Base-by-base conservation (phyloP, 1,140 invertebrate genomes). In the Wasmannia auropunctata region DNA sequence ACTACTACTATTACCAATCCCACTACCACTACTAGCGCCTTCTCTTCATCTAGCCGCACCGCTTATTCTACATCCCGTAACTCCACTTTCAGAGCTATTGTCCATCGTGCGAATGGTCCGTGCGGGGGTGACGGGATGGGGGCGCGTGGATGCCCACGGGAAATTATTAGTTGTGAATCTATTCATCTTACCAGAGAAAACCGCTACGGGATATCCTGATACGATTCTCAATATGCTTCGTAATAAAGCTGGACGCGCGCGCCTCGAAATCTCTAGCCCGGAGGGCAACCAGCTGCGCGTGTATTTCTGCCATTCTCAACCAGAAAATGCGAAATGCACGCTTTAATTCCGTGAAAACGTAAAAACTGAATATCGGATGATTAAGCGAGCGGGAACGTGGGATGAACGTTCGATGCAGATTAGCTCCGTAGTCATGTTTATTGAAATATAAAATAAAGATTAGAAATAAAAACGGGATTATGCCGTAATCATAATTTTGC, bases 161-260 rank as follows among this genome's bases (percentile, higher is more conserved):
- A 83, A 83, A 83, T 83, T 83, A 83, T 83, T 83, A 83, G 67
- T 83, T 83, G 67, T 72, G 79, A 83, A 83, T 74, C 79, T 83
- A 83, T 83, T 83, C 79, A 72, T 83, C 79, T 83, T 83, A 83
- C 67, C 76, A 49, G 79, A 74, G 79, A 83, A 83, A 83, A 83
- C 79, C 79, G 51, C 79, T 58, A 83, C 79, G 67, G 79, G 79
- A 83, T 83, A 83, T 83, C 51, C 79, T 83, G 79, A 83, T 83
- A 83, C 79, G 67, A 83, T 83, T 83, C 79, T 83, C 79, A 72
- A 83, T 83, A 83, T 54, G 54, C 37, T 40, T 28, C 79, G 51
- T 83, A 83, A 83, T 83, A 83, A 83, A 83, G 51, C 79, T 74
- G 79, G 51, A 83, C 67, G 77, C 77, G 34, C 49, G 43, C 76